Base-by-base conservation (phyloP, 2,888 invertebrate species). In the Shargacucullia verbasci region DNA sequence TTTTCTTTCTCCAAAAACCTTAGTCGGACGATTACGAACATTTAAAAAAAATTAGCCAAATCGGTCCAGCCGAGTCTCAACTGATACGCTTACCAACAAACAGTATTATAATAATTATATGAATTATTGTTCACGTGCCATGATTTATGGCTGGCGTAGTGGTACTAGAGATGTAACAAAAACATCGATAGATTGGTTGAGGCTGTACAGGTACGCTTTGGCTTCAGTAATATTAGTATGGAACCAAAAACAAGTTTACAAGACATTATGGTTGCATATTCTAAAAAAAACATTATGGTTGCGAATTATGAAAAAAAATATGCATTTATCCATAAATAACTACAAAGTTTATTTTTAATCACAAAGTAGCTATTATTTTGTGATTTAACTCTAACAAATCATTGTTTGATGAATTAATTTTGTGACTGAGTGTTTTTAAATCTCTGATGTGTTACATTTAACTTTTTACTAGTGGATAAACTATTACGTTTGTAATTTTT, bases 261-360 rank as follows among this genome's bases (percentile, higher is more conserved):
- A 4, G 4, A 55, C 67, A 48, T 55, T 75, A 77, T 75, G 73
- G 75, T 75, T 62, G 78, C 75, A 77, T 3, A 20, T 20, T 20
- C 20, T 3, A 20, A 4, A 11, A 40, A n/a, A n/a, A 45, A 55
- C 67, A 48, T 55, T 75, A 77, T 75, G 73, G 75, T 75, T 62
- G 78, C 75, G 52, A 77, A 77, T 9, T 70, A 63, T 61, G 43
- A 63, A 58, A 55, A 70, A 65, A 76, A 60, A 66, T 61, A 57
- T 48, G 59, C 37, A 60, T 46, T 46, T 53, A 64, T 57, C 65
- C 7, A 29, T 9, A 29, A 29, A 29, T 66, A 73, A 8, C 59
- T 74, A 50, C 50, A 67, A 73, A 73, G 74, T 78, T 73, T 77
- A 71, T 77, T 78, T 76, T 67, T 73, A 73, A 34, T 61, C 47